Evolutionary conservation across 2,797 vertebrate species (phyloP).

Genomic region (Cichlasoma orientale): DNA sequence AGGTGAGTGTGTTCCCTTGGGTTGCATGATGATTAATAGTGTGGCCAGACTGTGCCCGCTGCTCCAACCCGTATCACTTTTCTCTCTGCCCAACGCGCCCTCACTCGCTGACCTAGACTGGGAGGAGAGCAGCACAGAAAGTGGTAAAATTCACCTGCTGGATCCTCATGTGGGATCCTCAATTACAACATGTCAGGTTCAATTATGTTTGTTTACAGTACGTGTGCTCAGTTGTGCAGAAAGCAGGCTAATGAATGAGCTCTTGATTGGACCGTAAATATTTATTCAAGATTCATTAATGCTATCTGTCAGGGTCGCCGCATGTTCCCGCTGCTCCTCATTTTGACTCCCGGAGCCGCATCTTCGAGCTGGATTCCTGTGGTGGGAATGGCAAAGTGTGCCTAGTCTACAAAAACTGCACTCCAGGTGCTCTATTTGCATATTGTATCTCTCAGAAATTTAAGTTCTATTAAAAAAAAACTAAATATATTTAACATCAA

Average conservation of each 20-base stretch:
- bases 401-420: constrained; percentile 91
- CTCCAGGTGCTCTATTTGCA: constrained; percentile 80
- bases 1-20: constrained; percentile 90
- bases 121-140: constrained; percentile 81
- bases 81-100: constrained; percentile 89
- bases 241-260: constrained; percentile 47
- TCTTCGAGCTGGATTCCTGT: constrained; percentile 94
- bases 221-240: constrained; percentile 42
- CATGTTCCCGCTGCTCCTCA: constrained; percentile 83
- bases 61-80: constrained; percentile 84
- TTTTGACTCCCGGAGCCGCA: constrained; percentile 89
- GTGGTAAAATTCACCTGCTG: constrained; percentile 48
- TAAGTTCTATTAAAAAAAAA: background rate
- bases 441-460: background rate
- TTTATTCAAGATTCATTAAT: constrained; percentile 39
- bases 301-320: constrained; percentile 67
- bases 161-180: constrained; percentile 20
- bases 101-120: constrained; percentile 91
- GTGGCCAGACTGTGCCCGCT: constrained; percentile 86
- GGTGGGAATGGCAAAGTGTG: constrained; percentile 94
- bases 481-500: background rate
- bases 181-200: constrained; percentile 46
- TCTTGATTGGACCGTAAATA: constrained; percentile 46
- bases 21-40: constrained; percentile 91
- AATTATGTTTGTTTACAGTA: constrained; percentile 19